Conservation (phyloP, 2,113 vertebrate genomes). For the Syngnathoides biaculeatus region DNA sequence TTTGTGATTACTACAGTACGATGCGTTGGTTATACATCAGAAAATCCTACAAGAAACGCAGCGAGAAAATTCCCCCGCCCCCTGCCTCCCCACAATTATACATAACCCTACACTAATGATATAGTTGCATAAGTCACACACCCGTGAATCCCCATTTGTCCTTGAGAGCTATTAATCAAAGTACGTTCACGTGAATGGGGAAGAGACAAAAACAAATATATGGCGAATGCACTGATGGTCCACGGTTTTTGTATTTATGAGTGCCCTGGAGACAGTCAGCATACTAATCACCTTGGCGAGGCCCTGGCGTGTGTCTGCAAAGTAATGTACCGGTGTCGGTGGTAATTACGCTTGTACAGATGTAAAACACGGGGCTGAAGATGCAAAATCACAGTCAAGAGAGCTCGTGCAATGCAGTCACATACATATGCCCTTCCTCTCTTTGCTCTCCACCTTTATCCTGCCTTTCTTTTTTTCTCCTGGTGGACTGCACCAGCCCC, state of each 20-base stretch:
- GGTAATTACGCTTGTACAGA: slow-evolving; percentile 73
- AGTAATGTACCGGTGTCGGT: slow-evolving; percentile 67
- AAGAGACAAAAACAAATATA: slow-evolving; percentile 66
- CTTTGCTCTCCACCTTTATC: slow-evolving; percentile 24
- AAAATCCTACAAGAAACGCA: slow-evolving; percentile 47
- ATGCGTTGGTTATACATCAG: slow-evolving; percentile 54
- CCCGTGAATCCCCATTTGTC: slow-evolving; percentile 60
- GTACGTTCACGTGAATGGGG: slow-evolving; percentile 58
- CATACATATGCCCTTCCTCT: slow-evolving; percentile 13
- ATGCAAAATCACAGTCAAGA: slow-evolving; percentile 48
- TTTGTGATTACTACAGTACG: slow-evolving; percentile 57
- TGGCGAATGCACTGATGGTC: slow-evolving; percentile 40
- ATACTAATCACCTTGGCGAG: slow-evolving; percentile 62
- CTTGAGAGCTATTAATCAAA: slow-evolving; percentile 70
- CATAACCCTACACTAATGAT: slow-evolving; percentile 66
- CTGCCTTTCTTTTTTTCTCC: slow-evolving; percentile 18
- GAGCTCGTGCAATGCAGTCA: slow-evolving; percentile 68
- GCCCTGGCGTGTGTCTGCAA: slow-evolving; percentile 58
- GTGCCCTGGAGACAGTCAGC: slow-evolving; percentile 54
- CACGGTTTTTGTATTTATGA: slow-evolving; percentile 61
- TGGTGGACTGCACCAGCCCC: slow-evolving; percentile 60
- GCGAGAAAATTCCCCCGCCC: slow-evolving; percentile 57
- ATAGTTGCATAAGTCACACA: slow-evolving; percentile 58
- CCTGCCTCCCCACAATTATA: slow-evolving; percentile 65
- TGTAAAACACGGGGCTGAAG: slow-evolving; percentile 58